Evolutionary conservation across 2,888 invertebrate species (phyloP).

Genomic region (Ptychoptera contaminata): DNA sequence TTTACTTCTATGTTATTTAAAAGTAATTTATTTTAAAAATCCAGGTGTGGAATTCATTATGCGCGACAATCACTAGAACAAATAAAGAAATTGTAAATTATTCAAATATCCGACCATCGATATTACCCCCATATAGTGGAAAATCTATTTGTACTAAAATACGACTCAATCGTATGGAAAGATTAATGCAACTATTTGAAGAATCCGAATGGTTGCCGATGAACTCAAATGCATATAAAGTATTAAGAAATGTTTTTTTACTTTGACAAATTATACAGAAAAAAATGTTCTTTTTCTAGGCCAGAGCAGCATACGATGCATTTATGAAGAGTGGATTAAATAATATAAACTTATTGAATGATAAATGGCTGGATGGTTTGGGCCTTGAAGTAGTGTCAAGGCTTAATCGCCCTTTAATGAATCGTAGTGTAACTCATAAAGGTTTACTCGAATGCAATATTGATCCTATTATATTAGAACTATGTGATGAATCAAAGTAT

Average conservation of each 20-base stretch:
- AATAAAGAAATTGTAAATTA: conserved; percentile 52
- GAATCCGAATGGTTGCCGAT: conserved; percentile 63
- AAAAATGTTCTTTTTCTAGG: background rate
- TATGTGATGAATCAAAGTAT: conserved; percentile 55
- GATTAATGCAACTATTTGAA: conserved; percentile 47
- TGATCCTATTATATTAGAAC: conserved; percentile 45
- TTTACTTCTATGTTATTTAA: conserved; percentile 2
- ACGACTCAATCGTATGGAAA: conserved; percentile 45
- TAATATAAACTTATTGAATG: conserved; percentile 35
- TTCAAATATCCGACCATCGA: conserved; percentile 43
- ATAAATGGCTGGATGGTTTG: conserved; percentile 39
- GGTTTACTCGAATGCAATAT: conserved; percentile 67
- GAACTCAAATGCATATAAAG: conserved; percentile 55
- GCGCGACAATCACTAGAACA: conserved; percentile 53
- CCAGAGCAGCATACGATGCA: conserved; percentile 11
- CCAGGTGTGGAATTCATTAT: conserved; percentile 58
- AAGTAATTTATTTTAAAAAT: conserved; percentile 23
- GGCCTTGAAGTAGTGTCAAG: conserved; percentile 42
- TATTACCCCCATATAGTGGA: conserved; percentile 57
- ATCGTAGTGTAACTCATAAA: conserved; percentile 42
- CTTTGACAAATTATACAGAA: background rate
- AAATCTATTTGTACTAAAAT: conserved; percentile 49
- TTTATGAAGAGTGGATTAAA: conserved; percentile 22
- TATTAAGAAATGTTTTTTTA: conserved; percentile 26
- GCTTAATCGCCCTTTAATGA: conserved; percentile 57